These are phyloP conservation scores for Neomorphus geoffroyi DNA, from an alignment of 2,797 vertebrate genomes.

Conservation along the genomic window DNA sequence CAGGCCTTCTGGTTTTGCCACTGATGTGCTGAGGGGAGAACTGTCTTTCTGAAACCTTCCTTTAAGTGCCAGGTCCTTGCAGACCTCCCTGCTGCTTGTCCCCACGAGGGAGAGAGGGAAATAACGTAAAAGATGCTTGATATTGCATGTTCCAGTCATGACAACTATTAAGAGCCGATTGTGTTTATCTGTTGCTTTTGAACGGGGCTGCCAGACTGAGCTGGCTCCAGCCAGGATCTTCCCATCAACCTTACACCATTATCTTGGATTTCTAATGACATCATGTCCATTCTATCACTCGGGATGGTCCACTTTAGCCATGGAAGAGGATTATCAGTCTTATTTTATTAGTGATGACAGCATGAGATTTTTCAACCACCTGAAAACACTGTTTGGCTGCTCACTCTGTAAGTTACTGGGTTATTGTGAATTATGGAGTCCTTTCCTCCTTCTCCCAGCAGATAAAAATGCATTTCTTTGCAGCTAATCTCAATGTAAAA, in stretches of 20 bases:
- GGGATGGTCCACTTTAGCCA: background rate
- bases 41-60: background rate
- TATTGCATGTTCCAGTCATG: fast-evolving
- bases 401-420: conserved; percentile 29
- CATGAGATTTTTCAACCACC: conserved; percentile 38
- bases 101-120: background rate
- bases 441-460: conserved; percentile 28
- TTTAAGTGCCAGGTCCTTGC: background rate
- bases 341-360: conserved; percentile 51
- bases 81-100: background rate
- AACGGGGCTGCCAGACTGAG: background rate
- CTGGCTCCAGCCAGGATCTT: conserved; percentile 13
- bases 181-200: background rate
- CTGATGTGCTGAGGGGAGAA: background rate
- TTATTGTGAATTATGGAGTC: conserved; percentile 45
- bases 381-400: conserved; percentile 19
- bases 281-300: conserved; percentile 29
- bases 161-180: background rate
- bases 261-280: conserved; percentile 26
- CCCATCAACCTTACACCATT: background rate
- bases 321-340: conserved; percentile 54
- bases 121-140: background rate
- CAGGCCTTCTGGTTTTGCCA: background rate
- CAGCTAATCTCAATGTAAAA: conserved; percentile 9
- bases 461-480: conserved; percentile 39